These are phyloP conservation scores for Crepidodera aurea DNA, from an alignment of 2,888 invertebrate species.

Conservation along the genomic window DNA sequence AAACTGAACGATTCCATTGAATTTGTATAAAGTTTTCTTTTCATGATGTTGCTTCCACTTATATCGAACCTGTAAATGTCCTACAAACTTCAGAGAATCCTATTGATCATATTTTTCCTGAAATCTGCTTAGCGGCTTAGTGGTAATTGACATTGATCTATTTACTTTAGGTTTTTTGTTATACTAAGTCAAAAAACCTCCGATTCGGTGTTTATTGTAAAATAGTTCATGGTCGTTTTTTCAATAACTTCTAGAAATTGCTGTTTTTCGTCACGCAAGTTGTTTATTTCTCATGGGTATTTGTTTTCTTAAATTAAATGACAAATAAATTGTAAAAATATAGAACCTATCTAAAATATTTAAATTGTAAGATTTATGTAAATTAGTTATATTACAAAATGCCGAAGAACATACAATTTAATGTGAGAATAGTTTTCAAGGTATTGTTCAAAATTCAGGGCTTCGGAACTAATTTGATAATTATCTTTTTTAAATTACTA, in stretches of 20 bases:
- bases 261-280: background rate
- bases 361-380: slow-evolving; percentile 7
- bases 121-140: too few species aligned
- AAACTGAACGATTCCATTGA: too few species aligned
- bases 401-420: background rate
- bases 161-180: slow-evolving; percentile 5
- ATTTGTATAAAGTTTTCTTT: too few species aligned
- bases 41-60: too few species aligned
- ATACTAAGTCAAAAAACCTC: background rate
- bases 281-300: slow-evolving; percentile 4
- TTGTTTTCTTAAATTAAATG: slow-evolving; percentile 1
- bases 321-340: background rate
- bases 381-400: background rate
- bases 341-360: slow-evolving; percentile 1
- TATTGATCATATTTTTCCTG: too few species aligned
- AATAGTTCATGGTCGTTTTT: slow-evolving; percentile 4
- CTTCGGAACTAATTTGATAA: background rate
- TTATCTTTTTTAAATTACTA: background rate
- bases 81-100: too few species aligned
- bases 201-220: background rate
- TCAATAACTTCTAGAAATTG: background rate
- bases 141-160: background rate
- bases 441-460: background rate
- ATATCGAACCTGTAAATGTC: too few species aligned
- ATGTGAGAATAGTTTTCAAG: slow-evolving; percentile 5